phyloP scores from a whole-genome alignment of 2,888 invertebrate genomes.

The Adela reaumurella region DNA sequence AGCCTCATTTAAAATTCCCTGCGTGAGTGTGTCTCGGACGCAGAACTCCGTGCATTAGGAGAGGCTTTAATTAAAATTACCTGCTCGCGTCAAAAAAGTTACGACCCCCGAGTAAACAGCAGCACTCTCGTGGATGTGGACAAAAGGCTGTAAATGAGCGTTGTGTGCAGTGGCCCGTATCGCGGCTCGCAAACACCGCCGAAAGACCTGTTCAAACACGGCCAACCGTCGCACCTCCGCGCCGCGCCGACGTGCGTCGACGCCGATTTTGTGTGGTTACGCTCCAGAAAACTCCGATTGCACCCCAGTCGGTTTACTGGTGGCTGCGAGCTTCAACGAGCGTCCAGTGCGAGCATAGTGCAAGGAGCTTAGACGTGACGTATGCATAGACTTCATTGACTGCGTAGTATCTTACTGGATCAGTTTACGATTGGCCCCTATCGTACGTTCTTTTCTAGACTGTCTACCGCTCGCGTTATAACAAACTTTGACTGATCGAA shows the following conservation, averaged over 20 bases:
- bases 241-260: background rate
- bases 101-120: background rate
- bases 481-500: no score
- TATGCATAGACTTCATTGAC: no score
- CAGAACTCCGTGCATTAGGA: background rate
- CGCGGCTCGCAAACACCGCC: conserved; percentile 1
- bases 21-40: background rate
- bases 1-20: no score
- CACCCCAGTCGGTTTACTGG: no score
- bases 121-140: conserved; percentile 1
- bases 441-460: no score
- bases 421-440: no score
- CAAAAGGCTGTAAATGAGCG: conserved; percentile 3
- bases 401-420: no score
- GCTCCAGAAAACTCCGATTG: no score
- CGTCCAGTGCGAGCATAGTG: no score
- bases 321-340: no score
- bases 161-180: conserved; percentile 2
- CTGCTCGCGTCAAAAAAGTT: conserved; percentile 1
- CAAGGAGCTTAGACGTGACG: no score
- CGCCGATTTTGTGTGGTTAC: background rate
- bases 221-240: background rate
- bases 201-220: background rate
- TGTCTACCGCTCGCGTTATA: no score
- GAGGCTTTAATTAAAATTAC: conserved; percentile 1